Conservation (phyloP, 2,113 vertebrate species). For the Riparia riparia region DNA sequence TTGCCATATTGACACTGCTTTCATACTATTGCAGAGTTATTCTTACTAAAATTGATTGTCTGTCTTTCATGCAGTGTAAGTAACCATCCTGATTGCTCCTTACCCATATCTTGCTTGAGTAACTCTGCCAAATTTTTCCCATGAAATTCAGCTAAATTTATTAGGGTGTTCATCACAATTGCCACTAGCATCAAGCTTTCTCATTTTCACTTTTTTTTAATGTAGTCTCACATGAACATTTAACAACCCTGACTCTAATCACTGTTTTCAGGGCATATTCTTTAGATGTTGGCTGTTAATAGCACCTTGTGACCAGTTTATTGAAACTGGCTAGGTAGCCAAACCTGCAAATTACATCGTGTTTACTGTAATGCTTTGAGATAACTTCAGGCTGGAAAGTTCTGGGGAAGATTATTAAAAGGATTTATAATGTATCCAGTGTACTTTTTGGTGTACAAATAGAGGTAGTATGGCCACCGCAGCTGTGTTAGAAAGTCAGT, state of each 20-base stretch:
- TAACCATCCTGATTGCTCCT: conserved; percentile 6
- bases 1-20: background rate
- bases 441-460: background rate
- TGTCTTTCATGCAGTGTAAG: background rate
- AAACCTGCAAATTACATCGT: background rate
- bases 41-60: background rate
- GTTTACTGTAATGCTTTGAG: background rate
- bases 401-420: background rate
- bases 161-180: background rate
- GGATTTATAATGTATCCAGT: background rate
- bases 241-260: background rate
- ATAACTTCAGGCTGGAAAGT: background rate
- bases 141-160: background rate
- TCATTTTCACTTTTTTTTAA: background rate
- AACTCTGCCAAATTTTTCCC: conserved; percentile 10
- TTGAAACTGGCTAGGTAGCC: background rate
- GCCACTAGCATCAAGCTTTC: background rate
- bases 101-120: background rate
- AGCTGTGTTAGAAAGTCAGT: background rate
- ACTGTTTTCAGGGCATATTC: background rate
- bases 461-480: background rate
- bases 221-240: background rate
- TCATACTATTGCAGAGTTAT: background rate
- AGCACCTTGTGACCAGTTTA: background rate
- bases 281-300: background rate